Evolutionary conservation across 2,113 vertebrate genomes (phyloP), one percentile per base, ranked within the genome.

Genomic region (Rhabdomys dilectus): DNA sequence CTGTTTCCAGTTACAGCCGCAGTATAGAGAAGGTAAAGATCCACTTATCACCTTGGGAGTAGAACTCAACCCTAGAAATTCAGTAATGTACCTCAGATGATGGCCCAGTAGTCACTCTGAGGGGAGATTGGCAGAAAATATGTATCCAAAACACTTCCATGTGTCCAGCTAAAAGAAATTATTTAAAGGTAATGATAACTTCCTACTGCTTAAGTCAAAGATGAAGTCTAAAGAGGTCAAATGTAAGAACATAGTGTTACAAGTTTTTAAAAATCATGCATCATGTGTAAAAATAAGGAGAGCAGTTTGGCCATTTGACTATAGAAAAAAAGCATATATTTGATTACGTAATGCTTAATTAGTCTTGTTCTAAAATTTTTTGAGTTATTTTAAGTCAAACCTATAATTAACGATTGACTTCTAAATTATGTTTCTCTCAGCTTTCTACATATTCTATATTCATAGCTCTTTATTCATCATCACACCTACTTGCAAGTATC

Each of bases 111-210:
- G 21, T 3, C 24, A 29, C 5, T 64, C 68, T 3, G 19, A 7
- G 36, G 1, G 5, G 29, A 45, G 12, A 5, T 22, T 53, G 17
- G 39, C 16, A 10, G 22, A 1, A 0, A 0, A 26, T 24, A 29
- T 34, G 64, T 8, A 29, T 2, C 39, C 17, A 42, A 31, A 21
- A 48, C 53, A 39, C 5, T 6, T 22, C 51, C 34, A 0, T 60
- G 48, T 42, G 5, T 39, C 34, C 53, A 48, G 4, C 1, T 31
- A 70, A 70, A 51, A 48, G 39, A 12, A 72, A 91, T 34, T 48
- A 45, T 34, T 39, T 45, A 66, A 53, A 36, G 39, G 11, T 31
- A 24, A 15, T 5, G 12, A 36, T 36, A 56, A 39, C n/a, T 87
- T 78, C 34, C 26, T 80, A n/a, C 7, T 48, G 13, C 7, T 56